Evolutionary conservation across 2,797 vertebrate genomes (phyloP).

Genomic region (Threskiornis aethiopicus): DNA sequence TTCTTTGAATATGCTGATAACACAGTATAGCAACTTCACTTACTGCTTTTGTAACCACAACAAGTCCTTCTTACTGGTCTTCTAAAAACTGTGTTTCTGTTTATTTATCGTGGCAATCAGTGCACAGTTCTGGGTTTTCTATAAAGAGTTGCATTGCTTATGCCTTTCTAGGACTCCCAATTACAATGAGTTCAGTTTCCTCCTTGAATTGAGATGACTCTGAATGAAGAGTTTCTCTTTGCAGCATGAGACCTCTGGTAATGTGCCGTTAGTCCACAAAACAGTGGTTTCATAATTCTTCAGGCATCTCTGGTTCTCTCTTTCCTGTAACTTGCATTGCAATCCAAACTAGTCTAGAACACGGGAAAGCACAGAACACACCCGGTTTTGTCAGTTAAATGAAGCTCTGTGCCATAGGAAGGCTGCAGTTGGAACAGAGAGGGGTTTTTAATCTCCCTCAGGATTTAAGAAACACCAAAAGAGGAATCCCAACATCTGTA

Average conservation of each 20-base stretch:
- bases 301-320: background rate
- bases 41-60: background rate
- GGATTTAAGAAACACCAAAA: background rate
- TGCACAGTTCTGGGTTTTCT: fast-evolving
- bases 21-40: background rate
- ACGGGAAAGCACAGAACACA: background rate
- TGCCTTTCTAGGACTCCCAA: background rate
- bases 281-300: background rate
- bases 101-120: background rate
- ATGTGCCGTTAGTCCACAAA: background rate
- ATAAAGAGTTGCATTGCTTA: background rate
- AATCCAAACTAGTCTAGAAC: background rate
- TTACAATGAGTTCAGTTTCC: background rate
- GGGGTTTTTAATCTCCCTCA: background rate
- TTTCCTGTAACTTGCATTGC: background rate
- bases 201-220: background rate
- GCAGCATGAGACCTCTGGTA: background rate
- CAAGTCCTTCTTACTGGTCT: background rate
- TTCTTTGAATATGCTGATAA: background rate
- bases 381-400: background rate
- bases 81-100: background rate
- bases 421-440: background rate
- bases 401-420: background rate
- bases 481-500: background rate
- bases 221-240: background rate